Conservation (phyloP, 2,888 invertebrate genomes). For the Eupithecia insigniata region DNA sequence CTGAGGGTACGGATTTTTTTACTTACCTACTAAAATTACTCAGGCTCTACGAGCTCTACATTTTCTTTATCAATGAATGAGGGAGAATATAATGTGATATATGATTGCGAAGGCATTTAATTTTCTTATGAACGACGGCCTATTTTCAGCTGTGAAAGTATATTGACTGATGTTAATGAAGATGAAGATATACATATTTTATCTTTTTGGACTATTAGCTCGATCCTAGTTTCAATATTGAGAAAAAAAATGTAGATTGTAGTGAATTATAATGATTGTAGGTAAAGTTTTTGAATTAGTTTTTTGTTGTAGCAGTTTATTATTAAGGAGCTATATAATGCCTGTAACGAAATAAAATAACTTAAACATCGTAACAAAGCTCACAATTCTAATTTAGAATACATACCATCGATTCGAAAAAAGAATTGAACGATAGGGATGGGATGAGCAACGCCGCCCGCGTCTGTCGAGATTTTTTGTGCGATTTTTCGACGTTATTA, state of each 20-base stretch:
- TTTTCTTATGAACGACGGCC: too few relatives aligned
- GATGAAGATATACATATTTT: too few relatives aligned
- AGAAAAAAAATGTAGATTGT: neutral
- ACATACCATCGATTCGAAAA: slow-evolving; percentile 67
- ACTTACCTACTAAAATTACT: too few relatives aligned
- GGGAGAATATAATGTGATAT: neutral
- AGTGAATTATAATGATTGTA: too few relatives aligned
- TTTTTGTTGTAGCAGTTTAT: too few relatives aligned
- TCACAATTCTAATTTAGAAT: slow-evolving; percentile 66
- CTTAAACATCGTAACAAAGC: neutral
- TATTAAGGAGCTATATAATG: neutral
- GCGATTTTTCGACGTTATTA: slow-evolving; percentile 84
- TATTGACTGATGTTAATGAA: too few relatives aligned
- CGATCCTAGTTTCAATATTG: neutral
- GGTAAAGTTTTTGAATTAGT: too few relatives aligned
- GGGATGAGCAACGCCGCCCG: slow-evolving; percentile 66
- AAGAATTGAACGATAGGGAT: slow-evolving; percentile 72
- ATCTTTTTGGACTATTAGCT: neutral
- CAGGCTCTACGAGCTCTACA: too few relatives aligned
- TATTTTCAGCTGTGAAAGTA: too few relatives aligned
- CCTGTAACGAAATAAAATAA: neutral
- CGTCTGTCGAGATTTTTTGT: slow-evolving; percentile 83
- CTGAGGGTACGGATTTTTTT: too few relatives aligned
- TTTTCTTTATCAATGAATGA: neutral
- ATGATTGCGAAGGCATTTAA: too few relatives aligned